Base-by-base conservation (phyloP, 1,140 invertebrate species). In the Drosophila nannoptera region DNA sequence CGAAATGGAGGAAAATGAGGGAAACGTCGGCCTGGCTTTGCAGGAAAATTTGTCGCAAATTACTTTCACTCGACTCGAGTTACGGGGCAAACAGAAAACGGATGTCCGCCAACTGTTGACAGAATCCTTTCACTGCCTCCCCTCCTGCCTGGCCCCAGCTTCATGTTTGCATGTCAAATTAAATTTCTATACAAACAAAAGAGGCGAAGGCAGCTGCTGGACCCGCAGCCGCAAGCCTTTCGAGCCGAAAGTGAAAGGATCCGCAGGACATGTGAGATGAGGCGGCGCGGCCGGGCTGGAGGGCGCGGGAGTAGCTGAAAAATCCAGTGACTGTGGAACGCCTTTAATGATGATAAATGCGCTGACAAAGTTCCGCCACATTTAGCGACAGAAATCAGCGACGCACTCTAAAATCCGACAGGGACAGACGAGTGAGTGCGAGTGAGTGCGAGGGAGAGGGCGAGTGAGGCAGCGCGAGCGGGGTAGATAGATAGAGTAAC, bases 301-400 rank as follows among this genome's bases (percentile, higher is more conserved):
- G 40, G 7, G 40, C 50, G 45, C 63, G 69, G 60, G 72, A 33
- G 40, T 56, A 53, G 38, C 50, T 38, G 7, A 48, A 65, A 65
- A 33, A 56, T 45, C 7, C 54, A 43, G 32, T 69, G 67, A 73
- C 66, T 58, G n/a, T 60, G 59, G 42, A 53, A 67, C 61, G 76
- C 76, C 76, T 86, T 69, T 87, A 86, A 86, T 86, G 81, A 86
- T 87, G 82, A 86, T 86, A 86, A 86, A 86, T 86, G 82, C 74
- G 82, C 70, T 49, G 60, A 35, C 54, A 46, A 77, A 86, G 81
- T 86, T 86, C 81, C 82, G 82, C 74, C 81, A 86, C 81, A 86
- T 86, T 86, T 77, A 68, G 70, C 63, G 66, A 76, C 63, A 73
- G 38, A 62, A 75, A 58, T 61, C 65, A 22, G 22, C 22, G 22